A percentile compares a stretch with the other conserved stretches of the same genome.
phyloP scores from a whole-genome alignment of 2,888 invertebrate species.

The Apamea sordens region DNA sequence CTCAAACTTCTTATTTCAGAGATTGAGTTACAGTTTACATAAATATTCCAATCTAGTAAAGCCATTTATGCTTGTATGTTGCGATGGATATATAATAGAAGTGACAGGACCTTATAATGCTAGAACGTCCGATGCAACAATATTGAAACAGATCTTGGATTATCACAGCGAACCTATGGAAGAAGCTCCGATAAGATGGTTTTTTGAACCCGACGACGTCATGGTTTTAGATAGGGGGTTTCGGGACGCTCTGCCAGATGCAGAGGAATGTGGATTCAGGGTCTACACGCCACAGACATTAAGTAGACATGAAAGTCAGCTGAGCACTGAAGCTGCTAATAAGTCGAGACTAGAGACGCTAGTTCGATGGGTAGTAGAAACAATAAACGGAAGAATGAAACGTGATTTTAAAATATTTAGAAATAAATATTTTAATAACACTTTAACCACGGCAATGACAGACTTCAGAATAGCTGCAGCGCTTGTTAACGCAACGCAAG shows the following conservation, averaged over 20 bases:
- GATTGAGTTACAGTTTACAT: slow-evolving; percentile 20
- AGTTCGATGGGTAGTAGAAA: slow-evolving; percentile 47
- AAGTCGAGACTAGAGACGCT: slow-evolving; percentile 46
- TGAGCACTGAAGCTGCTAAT: slow-evolving; percentile 44
- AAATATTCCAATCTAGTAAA: slow-evolving; percentile 12
- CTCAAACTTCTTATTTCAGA: slow-evolving; percentile 20
- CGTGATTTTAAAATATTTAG: slow-evolving; percentile 39
- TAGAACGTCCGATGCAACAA: slow-evolving; percentile 13
- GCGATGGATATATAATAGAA: slow-evolving; percentile 19
- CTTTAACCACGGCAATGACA: slow-evolving; percentile 34
- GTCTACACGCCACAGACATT: slow-evolving; percentile 41
- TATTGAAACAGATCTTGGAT: slow-evolving; percentile 15
- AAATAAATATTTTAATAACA: slow-evolving; percentile 32
- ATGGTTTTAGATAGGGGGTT: slow-evolving; percentile 55
- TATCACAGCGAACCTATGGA: slow-evolving; percentile 27
- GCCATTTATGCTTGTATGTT: slow-evolving; percentile 12
- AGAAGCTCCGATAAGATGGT: slow-evolving; percentile 37
- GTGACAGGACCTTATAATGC: slow-evolving; percentile 9
- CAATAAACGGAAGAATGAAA: slow-evolving; percentile 44
- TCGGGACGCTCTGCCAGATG: slow-evolving; percentile 37
- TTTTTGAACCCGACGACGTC: slow-evolving; percentile 41
- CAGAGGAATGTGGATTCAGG: slow-evolving; percentile 43
- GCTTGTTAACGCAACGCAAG: slow-evolving; percentile 40
- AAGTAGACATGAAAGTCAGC: slow-evolving; percentile 35
- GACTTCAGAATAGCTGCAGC: slow-evolving; percentile 46